These are phyloP conservation scores for Crossocerus cetratus DNA, from an alignment of 2,888 invertebrate species.

Conservation along the genomic window DNA sequence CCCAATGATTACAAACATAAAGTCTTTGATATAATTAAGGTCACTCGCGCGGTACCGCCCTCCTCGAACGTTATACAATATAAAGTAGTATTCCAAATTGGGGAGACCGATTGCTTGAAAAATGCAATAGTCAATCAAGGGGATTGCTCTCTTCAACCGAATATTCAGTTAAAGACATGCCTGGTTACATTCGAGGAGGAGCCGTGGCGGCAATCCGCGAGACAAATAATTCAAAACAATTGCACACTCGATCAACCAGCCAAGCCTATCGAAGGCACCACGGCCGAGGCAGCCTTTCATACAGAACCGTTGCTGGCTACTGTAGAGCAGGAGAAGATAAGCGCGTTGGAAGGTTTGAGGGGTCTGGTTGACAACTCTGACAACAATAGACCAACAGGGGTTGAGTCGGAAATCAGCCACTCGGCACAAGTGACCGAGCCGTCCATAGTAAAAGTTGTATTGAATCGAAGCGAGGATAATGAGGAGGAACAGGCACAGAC, in stretches of 20 bases:
- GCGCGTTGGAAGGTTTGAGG: conserved; percentile 39
- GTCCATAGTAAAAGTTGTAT: conserved; percentile 46
- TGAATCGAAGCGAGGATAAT: conserved; percentile 49
- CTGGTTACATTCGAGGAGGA: conserved; percentile 69
- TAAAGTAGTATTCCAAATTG: conserved; percentile 67
- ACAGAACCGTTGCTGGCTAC: background rate
- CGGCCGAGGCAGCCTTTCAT: background rate
- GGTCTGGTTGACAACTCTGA: conserved; percentile 47
- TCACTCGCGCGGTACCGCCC: conserved; percentile 68
- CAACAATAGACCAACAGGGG: conserved; percentile 7
- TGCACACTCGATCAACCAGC: conserved; percentile 60
- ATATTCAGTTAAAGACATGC: conserved; percentile 64
- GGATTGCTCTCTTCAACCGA: conserved; percentile 64
- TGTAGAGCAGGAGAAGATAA: conserved; percentile 9
- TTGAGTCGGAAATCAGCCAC: conserved; percentile 12
- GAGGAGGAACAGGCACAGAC: background rate
- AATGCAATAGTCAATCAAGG: conserved; percentile 59
- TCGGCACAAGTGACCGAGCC: conserved; percentile 52
- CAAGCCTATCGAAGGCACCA: background rate
- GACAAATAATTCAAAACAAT: conserved; percentile 68
- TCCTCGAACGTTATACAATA: conserved; percentile 68
- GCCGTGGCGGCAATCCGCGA: conserved; percentile 64
- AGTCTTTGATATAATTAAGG: conserved; percentile 64
- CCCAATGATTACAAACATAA: conserved; percentile 69
- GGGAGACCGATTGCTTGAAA: conserved; percentile 69